A percentile compares a stretch with the other conserved stretches of the same genome.
phyloP scores from a whole-genome alignment of 1,140 invertebrate genomes.

The Scaptomyza graminum region DNA sequence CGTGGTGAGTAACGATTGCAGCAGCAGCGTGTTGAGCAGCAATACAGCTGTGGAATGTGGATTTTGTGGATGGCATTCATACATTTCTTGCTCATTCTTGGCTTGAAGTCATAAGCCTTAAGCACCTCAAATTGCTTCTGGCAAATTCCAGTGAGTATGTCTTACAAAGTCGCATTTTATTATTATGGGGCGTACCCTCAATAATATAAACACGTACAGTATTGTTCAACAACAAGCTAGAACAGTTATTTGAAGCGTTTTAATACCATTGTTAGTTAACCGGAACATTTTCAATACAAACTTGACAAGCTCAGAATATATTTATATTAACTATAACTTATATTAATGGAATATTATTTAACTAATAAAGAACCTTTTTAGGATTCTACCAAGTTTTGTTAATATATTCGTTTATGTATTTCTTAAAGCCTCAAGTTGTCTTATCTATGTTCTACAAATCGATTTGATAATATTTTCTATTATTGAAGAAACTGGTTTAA shows the following conservation, averaged over 20 bases:
- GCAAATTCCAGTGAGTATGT: conserved; percentile 66
- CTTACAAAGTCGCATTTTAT: conserved; percentile 12
- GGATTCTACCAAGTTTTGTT: too few relatives aligned
- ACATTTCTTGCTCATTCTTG: conserved; percentile 33
- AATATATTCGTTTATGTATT: not conserved
- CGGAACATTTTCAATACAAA: not conserved
- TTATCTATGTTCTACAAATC: not conserved
- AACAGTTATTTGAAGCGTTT: not conserved
- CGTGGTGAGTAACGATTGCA: conserved; percentile 43
- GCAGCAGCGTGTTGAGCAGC: not conserved
- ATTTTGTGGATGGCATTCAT: conserved; percentile 38
- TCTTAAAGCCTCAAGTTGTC: not conserved
- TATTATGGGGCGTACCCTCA: conserved; percentile 45
- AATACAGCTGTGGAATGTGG: conserved; percentile 35
- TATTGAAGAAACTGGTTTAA: not conserved
- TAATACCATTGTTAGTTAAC: not conserved
- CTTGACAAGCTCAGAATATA: too few relatives aligned
- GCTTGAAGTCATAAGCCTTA: conserved; percentile 15
- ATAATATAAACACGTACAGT: conserved; percentile 23
- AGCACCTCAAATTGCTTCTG: conserved; percentile 18
- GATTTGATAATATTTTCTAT: not conserved
- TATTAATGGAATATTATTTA: too few relatives aligned
- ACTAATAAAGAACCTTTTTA: not conserved
- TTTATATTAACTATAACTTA: too few relatives aligned
- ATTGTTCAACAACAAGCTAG: not conserved